Evolutionary conservation across 30 jellyfish, hydroid and myxozoan species (phyloP).

Genomic region (Mastigias papua): DNA sequence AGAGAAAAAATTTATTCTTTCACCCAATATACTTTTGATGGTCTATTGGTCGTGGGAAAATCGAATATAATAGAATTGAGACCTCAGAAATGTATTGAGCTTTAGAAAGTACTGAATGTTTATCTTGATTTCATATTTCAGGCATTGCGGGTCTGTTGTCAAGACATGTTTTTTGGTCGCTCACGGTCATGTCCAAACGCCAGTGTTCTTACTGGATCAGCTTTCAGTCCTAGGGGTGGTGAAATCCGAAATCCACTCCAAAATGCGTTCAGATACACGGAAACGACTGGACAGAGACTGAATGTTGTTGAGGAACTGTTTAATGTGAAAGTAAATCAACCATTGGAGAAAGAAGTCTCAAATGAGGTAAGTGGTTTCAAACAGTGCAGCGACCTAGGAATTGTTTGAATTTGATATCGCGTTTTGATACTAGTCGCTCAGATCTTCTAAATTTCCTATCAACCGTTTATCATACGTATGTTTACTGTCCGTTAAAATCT

Average conservation of each 20-base stretch:
- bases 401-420: too few species aligned
- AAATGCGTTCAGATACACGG: slow-evolving; percentile 73
- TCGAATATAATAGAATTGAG: too few species aligned
- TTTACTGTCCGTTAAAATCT: too few species aligned
- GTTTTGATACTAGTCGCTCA: neutral
- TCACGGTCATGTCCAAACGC: slow-evolving; percentile 82
- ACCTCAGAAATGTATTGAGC: too few species aligned
- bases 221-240: neutral
- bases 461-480: too few species aligned
- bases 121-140: slow-evolving; percentile 3
- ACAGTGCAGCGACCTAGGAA: too few species aligned
- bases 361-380: slow-evolving; percentile 76
- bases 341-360: slow-evolving; percentile 84
- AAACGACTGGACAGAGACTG: slow-evolving; percentile 78
- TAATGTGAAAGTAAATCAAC: slow-evolving; percentile 81
- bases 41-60: too few species aligned
- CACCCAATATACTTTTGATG: too few species aligned
- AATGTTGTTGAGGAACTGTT: slow-evolving; percentile 88
- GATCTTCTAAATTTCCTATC: too few species aligned
- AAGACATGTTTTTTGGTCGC: slow-evolving; percentile 97
- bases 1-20: too few species aligned
- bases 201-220: slow-evolving; percentile 37
- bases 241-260: slow-evolving; percentile 74
- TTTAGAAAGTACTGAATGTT: too few species aligned
- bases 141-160: slow-evolving; percentile 98